Base-by-base conservation (phyloP, 2,113 vertebrate genomes). In the Gnathonemus longibarbis region DNA sequence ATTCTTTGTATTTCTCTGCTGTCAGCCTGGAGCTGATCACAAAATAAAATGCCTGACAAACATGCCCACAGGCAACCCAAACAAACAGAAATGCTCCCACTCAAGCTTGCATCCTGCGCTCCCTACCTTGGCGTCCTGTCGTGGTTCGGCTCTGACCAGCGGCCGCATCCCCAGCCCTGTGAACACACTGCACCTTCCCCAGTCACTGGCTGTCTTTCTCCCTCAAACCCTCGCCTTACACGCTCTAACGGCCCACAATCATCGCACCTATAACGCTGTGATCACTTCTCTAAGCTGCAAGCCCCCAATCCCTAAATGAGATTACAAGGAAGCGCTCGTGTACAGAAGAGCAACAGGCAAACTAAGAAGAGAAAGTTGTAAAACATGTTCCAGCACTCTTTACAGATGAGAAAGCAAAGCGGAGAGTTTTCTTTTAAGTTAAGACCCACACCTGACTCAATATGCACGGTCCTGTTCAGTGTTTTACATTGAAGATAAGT, bases 271-370 rank as follows among this genome's bases (percentile, higher is more conserved):
- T 27, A 42, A 24, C 11, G 89, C 84, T 53, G 91, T 91, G 90
- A 91, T 94, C 91, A 94, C 31, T 84, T 53, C n/a, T 53, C 9
- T 84, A 39, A 89, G 46, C 31, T 27, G 52, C 17, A 53, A 58
- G 49, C 89, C 88, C 88, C 87, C 92, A 90, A 95, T 94, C 93
- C 91, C 89, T 91, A 92, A 93, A 94, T 86, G 62, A 93, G 93
- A 94, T 95, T 94, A 94, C 53, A 2, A 31, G 89, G 50, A 89
- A 89, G 5, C 9, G 48, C 89, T 84, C 4, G 84, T 89, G 86
- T n/a, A 27, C 27, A 48, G 46, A 52, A 52, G 89, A 19, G 87
- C 89, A 48, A 89, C 91, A 62, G 46, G 49, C 45, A 84, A 56
- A 91, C 93, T 91, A 91, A 92, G 90, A 49, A 91, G 89, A 89